Percentiles rank a stretch among this genome's conserved stretches.
Evolutionary conservation across 2,888 invertebrate species (phyloP).

Genomic region (Drosophila merina): DNA sequence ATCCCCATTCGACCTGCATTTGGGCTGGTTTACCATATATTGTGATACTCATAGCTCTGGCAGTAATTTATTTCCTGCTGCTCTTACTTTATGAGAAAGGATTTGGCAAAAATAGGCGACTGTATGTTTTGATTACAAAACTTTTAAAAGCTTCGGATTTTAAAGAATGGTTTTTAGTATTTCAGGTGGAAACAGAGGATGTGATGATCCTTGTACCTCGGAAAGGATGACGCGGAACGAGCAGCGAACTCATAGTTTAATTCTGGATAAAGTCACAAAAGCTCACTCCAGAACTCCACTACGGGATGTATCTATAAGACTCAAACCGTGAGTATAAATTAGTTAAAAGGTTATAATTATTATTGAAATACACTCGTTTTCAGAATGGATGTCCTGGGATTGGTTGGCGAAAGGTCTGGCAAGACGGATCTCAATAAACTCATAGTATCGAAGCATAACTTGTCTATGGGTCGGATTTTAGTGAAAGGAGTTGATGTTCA

Average conservation of each 20-base stretch:
- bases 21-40: conserved; percentile 14
- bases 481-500: conserved; percentile 23
- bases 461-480: conserved; percentile 11
- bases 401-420: conserved; percentile 31
- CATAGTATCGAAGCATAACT: conserved; percentile 4
- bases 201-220: not conserved
- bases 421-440: conserved; percentile 23
- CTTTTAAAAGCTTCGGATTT: not conserved
- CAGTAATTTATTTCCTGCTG: conserved; percentile 9
- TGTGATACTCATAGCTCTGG: not conserved
- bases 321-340: conserved; percentile 8
- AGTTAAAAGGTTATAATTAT: too few relatives aligned
- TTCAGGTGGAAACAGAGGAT: not conserved
- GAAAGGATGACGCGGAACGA: conserved; percentile 13
- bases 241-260: conserved; percentile 5
- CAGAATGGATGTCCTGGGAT: conserved; percentile 35
- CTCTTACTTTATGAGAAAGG: conserved; percentile 16
- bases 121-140: not conserved
- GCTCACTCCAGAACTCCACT: not conserved
- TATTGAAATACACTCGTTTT: not conserved
- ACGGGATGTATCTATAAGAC: conserved; percentile 7
- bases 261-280: conserved; percentile 9
- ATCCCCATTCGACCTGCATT: not conserved
- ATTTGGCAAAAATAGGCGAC: not conserved
- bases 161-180: not conserved